Conservation (phyloP, 2,888 invertebrate genomes). For the Pristionchus arcanus region DNA sequence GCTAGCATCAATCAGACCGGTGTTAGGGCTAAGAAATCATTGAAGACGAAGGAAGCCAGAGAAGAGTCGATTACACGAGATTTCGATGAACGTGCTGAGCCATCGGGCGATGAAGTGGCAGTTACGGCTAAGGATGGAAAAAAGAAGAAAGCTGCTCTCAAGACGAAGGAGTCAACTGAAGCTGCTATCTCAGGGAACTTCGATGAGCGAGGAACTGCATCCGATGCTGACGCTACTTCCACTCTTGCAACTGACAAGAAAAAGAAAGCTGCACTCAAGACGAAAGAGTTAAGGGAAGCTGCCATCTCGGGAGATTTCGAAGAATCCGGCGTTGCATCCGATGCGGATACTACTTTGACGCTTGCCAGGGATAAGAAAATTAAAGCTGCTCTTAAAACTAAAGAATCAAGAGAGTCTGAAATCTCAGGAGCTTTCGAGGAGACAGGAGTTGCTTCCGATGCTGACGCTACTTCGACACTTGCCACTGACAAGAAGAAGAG, state of each 20-base stretch:
- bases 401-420: neutral
- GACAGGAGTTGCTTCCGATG: neutral
- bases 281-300: neutral
- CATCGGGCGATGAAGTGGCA: neutral
- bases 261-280: conserved; percentile 24
- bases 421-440: conserved; percentile 32
- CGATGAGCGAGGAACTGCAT: neutral
- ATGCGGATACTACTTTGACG: neutral
- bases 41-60: neutral
- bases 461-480: neutral
- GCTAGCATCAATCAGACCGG: neutral
- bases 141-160: conserved; percentile 33
- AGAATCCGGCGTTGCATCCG: neutral
- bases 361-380: neutral
- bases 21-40: neutral
- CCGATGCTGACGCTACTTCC: neutral
- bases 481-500: neutral
- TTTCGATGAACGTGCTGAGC: conserved; percentile 16
- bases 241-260: neutral
- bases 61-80: neutral
- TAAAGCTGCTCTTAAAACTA: neutral
- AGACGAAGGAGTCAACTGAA: too few species aligned
- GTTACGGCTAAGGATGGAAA: neutral
- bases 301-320: conserved; percentile 3
- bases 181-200: neutral